Evolutionary conservation across 2,113 vertebrate genomes (phyloP), one percentile per base, ranked within the genome.

Genomic region (Pollachius pollachius): DNA sequence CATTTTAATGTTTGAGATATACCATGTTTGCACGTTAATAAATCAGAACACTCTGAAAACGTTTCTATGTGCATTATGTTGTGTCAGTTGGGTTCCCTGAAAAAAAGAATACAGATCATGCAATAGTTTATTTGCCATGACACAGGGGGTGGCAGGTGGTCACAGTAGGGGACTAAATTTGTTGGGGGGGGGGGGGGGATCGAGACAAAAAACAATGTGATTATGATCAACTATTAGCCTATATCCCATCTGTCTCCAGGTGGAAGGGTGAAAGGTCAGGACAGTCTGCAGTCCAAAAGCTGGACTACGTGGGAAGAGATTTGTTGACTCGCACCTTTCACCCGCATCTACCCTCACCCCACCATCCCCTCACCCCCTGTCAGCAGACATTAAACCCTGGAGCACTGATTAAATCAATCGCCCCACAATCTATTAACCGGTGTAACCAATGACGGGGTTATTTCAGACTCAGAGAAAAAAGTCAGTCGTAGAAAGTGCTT

Each of bases 261-360:
- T 65, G 65, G 60, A 4, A 27, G 27, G 76, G 65, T 82, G 74
- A 80, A 78, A 82, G 79, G 62, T 81, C 62, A 81, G 21, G 21
- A 60, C 52, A 59, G 23, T 48, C 6, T 48, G 11, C 41, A 0
- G 41, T 48, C 41, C 41, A 48, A 48, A 48, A 13, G 41, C 41
- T 9, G 41, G 30, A 5, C 63, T 27, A 52, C 17, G 19, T 74
- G 30, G 41, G 41, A 48, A 48, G 41, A 48, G 41, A 48, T 48
- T 48, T 48, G 8, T 48, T 48, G 41, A 48, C 41, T 48, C 11
- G 1, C 41, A 9, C 41, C 41, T 48, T 48, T 48, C 41, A 48
- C 41, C 41, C 41, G 30, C 30, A 34, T 34, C 30, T 34, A 34
- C 30, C 23, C 23, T 1, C 54, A 52, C 19, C 12, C 7, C 41